Evolutionary conservation across 2,888 invertebrate species (phyloP), one percentile per base, ranked within the genome.

Genomic region (Caenorhabditis sp.): DNA sequence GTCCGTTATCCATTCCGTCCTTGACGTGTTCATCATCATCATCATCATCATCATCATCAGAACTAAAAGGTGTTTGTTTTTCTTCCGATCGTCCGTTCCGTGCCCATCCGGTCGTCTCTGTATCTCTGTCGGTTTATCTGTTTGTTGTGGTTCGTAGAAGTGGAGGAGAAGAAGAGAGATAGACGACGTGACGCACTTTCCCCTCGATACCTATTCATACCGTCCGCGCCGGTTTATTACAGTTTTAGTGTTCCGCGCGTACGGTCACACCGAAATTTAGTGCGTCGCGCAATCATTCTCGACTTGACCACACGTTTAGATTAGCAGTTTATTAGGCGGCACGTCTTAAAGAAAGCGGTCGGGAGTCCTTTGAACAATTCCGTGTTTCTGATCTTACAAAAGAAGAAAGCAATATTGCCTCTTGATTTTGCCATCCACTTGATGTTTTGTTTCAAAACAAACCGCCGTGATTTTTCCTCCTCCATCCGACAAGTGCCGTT

Each of bases 171-270:
- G 9, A 11, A 17, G 11, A 39, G 20, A 20, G 39, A 30, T 5
- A 20, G 53, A 22, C n/a, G 24, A 17, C 17, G 26, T 45, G 32
- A 26, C 55, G 46, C 46, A 65, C 65, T 65, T 55, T 65, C 55
- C 55, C 35, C 35, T 35, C 35, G 9, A 7, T 9, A 30, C 9
- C n/a, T 13, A 3, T 13, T 3, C 20, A 2, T n/a, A 6, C 24
- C 35, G 15, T 35, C 30, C 35, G n/a, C n/a, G n/a, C n/a, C n/a
- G n/a, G 32, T 68, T 68, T 68, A 68, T 59, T 68, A 68, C 68
- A 68, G 58, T 68, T 68, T 68, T 68, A 68, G 50, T 68, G 68
- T 68, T 58, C 66, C 66, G 56, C 37, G 48, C 43, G 53, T 32
- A 26, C 48, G 48, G 61, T 41, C n/a, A n/a, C n/a, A n/a, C n/a